These are phyloP conservation scores for Calliphora vicina DNA, from an alignment of 1,140 invertebrate species.

Conservation along the genomic window DNA sequence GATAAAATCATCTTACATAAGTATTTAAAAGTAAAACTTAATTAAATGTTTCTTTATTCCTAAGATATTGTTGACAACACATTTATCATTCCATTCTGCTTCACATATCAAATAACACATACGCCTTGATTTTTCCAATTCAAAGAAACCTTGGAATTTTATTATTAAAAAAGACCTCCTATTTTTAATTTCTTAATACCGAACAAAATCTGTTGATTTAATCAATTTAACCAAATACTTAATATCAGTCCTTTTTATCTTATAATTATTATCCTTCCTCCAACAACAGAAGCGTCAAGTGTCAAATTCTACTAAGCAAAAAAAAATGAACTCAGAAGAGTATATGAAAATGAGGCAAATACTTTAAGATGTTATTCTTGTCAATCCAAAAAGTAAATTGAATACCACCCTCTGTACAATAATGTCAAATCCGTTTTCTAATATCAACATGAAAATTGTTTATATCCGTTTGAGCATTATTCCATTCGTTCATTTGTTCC, in stretches of 20 bases:
- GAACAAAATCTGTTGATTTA: neutral
- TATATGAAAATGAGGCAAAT: constrained; percentile 15
- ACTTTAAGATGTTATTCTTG: constrained; percentile 27
- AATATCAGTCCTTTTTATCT: constrained; percentile 1
- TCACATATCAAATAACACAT: no score
- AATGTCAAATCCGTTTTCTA: constrained; percentile 35
- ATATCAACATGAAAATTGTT: constrained; percentile 34
- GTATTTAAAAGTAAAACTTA: no score
- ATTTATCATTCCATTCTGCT: no score
- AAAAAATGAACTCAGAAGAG: neutral
- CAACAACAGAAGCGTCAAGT: neutral
- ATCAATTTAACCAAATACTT: neutral
- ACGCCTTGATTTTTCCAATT: no score
- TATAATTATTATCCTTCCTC: neutral
- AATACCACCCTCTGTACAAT: constrained; percentile 24
- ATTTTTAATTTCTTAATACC: neutral
- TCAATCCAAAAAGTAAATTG: constrained; percentile 28
- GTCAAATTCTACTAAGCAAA: neutral
- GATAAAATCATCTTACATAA: no score
- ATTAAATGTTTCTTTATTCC: neutral
- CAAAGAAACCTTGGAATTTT: no score
- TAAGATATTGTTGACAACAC: neutral
- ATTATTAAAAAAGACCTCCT: no score
- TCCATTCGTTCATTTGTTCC: neutral
- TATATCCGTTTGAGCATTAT: constrained; percentile 31